Evolutionary conservation across 2,113 vertebrate species (phyloP).

Genomic region (Syngnathus scovelli): DNA sequence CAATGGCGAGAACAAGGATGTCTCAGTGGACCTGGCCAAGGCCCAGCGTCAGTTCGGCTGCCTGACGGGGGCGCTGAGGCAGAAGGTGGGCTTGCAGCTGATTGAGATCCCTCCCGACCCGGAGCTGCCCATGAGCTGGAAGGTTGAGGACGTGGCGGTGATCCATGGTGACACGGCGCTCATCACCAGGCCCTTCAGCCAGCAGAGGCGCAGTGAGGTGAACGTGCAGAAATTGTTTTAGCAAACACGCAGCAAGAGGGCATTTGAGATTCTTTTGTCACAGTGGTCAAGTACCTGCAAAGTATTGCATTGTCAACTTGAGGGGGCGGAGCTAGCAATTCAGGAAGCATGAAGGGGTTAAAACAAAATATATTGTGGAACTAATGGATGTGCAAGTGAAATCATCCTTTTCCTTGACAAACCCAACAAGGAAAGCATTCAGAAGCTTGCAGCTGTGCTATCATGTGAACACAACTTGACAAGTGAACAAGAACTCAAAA

Average conservation of each 20-base stretch:
- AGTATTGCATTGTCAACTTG: too few species aligned
- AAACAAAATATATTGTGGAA: neutral
- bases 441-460: neutral
- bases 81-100: slow-evolving; percentile 88
- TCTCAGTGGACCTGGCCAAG: slow-evolving; percentile 76
- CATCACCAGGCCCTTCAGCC: slow-evolving; percentile 79
- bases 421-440: neutral
- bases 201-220: slow-evolving; percentile 81
- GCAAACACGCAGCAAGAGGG: too few species aligned
- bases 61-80: slow-evolving; percentile 81
- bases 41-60: slow-evolving; percentile 86
- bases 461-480: neutral
- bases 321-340: too few species aligned
- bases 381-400: neutral
- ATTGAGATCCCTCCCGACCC: slow-evolving; percentile 81
- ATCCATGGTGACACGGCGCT: slow-evolving; percentile 85
- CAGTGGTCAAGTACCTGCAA: too few species aligned
- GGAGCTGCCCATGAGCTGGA: slow-evolving; percentile 77
- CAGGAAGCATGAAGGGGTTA: neutral
- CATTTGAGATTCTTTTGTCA: too few species aligned
- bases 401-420: neutral
- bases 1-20: slow-evolving; percentile 37
- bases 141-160: slow-evolving; percentile 82
- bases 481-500: neutral
- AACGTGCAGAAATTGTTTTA: too few species aligned